phyloP scores from a whole-genome alignment of 2,113 vertebrate species.

The Naja naja region DNA sequence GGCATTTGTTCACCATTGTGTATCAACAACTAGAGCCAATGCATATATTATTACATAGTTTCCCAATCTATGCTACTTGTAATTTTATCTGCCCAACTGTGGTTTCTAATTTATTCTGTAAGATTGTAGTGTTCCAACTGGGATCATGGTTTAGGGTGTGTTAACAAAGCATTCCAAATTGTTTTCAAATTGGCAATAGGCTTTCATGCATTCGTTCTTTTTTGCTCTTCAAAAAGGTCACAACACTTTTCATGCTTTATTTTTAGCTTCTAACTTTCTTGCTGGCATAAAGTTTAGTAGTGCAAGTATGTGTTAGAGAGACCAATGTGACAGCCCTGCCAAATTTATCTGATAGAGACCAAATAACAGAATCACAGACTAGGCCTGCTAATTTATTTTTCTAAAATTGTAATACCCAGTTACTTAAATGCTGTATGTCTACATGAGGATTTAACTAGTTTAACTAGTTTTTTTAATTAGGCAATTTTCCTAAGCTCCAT shows the following conservation, averaged over 20 bases:
- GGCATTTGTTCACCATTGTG: conserved; percentile 10
- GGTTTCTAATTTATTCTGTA: background rate
- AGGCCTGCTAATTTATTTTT: background rate
- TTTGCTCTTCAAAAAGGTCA: background rate
- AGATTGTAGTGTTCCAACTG: conserved; percentile 26
- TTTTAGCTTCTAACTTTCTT: background rate
- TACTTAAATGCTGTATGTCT: background rate
- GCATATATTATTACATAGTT: background rate
- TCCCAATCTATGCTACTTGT: conserved; percentile 6
- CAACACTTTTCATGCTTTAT: background rate
- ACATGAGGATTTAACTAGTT: background rate
- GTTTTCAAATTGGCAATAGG: conserved; percentile 34
- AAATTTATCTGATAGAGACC: background rate
- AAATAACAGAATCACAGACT: background rate
- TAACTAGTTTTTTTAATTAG: background rate
- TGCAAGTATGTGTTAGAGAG: background rate
- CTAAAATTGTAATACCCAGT: background rate
- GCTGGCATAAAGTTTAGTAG: background rate
- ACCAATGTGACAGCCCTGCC: background rate
- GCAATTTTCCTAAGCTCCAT: background rate
- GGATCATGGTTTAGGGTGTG: background rate
- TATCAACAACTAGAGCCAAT: conserved; percentile 8
- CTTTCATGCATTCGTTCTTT: background rate
- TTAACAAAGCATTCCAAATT: conserved; percentile 41
- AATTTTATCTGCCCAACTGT: conserved; percentile 10